These are phyloP conservation scores for Acanthaster planci DNA, from an alignment of 35 echinoderm and acorn worm genomes.

Conservation along the genomic window DNA sequence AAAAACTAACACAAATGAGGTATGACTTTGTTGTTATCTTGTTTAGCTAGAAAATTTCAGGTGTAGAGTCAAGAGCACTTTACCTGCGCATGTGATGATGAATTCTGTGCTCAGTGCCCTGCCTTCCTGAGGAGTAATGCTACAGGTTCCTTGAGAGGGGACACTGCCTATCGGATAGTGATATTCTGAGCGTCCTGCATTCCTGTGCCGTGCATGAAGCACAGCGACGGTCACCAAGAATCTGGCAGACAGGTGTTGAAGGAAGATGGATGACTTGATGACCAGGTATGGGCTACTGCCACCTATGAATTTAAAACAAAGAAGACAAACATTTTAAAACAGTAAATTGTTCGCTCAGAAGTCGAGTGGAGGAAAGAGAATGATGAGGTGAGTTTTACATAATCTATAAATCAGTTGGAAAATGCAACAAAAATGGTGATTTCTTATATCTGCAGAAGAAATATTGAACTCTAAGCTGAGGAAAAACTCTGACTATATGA, in stretches of 20 bases:
- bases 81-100: slow-evolving; percentile 62
- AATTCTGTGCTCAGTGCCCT: slow-evolving; percentile 55
- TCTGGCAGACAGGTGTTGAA: neutral
- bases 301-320: slow-evolving; percentile 7
- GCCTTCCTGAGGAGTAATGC: slow-evolving; percentile 39
- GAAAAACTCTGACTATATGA: too few relatives aligned
- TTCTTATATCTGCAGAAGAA: too few relatives aligned
- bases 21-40: too few relatives aligned
- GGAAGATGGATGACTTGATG: slow-evolving; percentile 25
- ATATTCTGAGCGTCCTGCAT: neutral
- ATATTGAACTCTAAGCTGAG: too few relatives aligned
- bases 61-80: too few relatives aligned
- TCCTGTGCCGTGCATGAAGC: neutral
- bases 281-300: slow-evolving; percentile 32
- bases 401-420: too few relatives aligned
- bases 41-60: too few relatives aligned
- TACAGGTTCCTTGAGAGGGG: slow-evolving; percentile 33
- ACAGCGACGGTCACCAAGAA: neutral
- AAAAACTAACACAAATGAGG: too few relatives aligned
- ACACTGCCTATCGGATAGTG: slow-evolving; percentile 17
- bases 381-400: too few relatives aligned
- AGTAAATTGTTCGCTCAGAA: too few relatives aligned
- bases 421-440: too few relatives aligned
- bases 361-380: too few relatives aligned
- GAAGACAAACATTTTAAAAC: neutral